Base-by-base conservation (phyloP, 2,797 vertebrate genomes). In the Phrynocephalus forsythii region DNA sequence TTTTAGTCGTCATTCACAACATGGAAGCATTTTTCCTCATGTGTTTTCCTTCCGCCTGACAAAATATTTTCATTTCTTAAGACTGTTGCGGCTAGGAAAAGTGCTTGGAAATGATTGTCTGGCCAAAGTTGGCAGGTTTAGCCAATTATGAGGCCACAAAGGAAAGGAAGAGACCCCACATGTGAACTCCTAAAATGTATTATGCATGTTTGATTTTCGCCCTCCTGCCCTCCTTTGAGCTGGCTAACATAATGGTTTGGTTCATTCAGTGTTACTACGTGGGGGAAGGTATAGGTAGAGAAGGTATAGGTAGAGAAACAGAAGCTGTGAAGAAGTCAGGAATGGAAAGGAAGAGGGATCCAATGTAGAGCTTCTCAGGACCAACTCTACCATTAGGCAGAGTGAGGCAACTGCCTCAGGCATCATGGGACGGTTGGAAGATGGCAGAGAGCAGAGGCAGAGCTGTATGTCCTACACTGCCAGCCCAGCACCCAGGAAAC, bases 261-360 rank as follows among this genome's bases (percentile, higher is more conserved):
- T 89, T 88, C 87, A 84, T 82, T 92, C 92, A 86, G 4, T 77
- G 44, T 5, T 33, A 82, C 5, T 87, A 15, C 28, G 30, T 83
- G 5, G 87, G 85, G n/a, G 15, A 87, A 87, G 50, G 38, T 85
- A 77, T 20, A 4, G 50, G 22, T 18, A 73, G 16, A 89, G 28
- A 11, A 67, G 50, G 38, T 85, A 77, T 20, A 4, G 50, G 22
- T 18, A 73, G 16, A 89, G 28, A 11, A 67, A 5, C 20, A 38
- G 18, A 77, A 91, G 8, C 16, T 24, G 87, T 8, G 69, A 30
- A 63, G 84, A n/a, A 87, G 16, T 5, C 20, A 69, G 28, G 2
- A 80, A 84, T n/a, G 3, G 33, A 38, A 79, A 69, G 38, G n/a
- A 81, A 66, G 13, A 33, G 56, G 22, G 22, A 68, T 38, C n/a